Conservation (phyloP, 2,797 vertebrate species). For the Ciconia nigra region DNA sequence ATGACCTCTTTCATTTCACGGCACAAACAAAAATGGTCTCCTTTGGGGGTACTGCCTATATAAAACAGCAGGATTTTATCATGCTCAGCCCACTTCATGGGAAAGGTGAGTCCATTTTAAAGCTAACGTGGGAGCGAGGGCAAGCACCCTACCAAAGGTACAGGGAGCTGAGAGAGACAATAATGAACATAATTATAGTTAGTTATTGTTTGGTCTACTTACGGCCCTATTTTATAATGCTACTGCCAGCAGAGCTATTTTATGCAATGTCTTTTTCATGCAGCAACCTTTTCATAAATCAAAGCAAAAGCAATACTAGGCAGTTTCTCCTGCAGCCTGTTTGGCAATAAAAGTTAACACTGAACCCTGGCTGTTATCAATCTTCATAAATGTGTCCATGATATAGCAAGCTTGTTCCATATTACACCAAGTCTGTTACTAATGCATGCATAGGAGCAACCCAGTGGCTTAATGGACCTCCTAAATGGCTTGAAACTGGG, state of each 20-base stretch:
- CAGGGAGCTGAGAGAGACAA: background rate
- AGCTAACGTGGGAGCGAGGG: background rate
- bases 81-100: background rate
- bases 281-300: conserved; percentile 72
- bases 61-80: background rate
- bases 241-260: conserved; percentile 52
- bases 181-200: conserved; percentile 63
- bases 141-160: background rate
- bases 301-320: conserved; percentile 64
- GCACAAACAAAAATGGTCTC: background rate
- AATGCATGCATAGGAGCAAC: conserved; percentile 59
- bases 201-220: conserved; percentile 65
- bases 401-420: conserved; percentile 20
- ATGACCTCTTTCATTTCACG: background rate
- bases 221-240: background rate
- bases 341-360: conserved; percentile 75
- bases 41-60: background rate
- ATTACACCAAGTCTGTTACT: conserved; percentile 6
- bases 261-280: conserved; percentile 65
- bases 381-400: conserved; percentile 74
- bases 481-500: conserved; percentile 36
- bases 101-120: background rate
- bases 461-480: conserved; percentile 37
- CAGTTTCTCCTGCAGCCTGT: conserved; percentile 63
- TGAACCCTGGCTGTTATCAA: conserved; percentile 65